Conservation (phyloP, 35 echinoderm and acorn worm species). For the Nesometra sesokonis region DNA sequence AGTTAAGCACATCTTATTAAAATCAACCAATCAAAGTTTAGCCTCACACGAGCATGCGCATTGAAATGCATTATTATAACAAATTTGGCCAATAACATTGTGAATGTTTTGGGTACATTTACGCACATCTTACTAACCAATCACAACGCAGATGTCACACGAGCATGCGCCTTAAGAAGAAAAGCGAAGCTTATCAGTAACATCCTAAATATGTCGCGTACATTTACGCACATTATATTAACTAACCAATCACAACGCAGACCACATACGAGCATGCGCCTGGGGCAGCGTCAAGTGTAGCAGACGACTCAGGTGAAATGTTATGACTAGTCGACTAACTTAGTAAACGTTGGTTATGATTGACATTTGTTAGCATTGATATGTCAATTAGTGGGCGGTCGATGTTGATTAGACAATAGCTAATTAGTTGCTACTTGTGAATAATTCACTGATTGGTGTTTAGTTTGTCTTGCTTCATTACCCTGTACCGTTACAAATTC, state of each 20-base stretch:
- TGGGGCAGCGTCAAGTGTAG: neutral
- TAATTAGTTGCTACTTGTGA: neutral
- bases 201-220: too few relatives aligned
- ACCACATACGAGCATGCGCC: neutral
- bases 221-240: too few relatives aligned
- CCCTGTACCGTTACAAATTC: neutral
- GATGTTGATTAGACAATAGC: neutral
- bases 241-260: neutral
- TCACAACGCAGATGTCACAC: too few relatives aligned
- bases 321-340: neutral
- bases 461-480: neutral
- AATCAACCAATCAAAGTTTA: neutral
- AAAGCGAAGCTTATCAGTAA: too few relatives aligned
- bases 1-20: neutral
- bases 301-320: neutral
- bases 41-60: neutral
- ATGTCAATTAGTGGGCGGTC: neutral
- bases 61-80: neutral
- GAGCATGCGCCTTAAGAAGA: too few relatives aligned
- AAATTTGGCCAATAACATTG: neutral
- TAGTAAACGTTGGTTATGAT: neutral
- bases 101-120: too few relatives aligned
- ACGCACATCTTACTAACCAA: too few relatives aligned
- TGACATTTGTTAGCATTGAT: neutral
- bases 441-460: neutral